Evolutionary conservation across 1,140 invertebrate species (phyloP), one percentile per base, ranked within the genome.

Genomic region (Acromyrmex heyeri): DNA sequence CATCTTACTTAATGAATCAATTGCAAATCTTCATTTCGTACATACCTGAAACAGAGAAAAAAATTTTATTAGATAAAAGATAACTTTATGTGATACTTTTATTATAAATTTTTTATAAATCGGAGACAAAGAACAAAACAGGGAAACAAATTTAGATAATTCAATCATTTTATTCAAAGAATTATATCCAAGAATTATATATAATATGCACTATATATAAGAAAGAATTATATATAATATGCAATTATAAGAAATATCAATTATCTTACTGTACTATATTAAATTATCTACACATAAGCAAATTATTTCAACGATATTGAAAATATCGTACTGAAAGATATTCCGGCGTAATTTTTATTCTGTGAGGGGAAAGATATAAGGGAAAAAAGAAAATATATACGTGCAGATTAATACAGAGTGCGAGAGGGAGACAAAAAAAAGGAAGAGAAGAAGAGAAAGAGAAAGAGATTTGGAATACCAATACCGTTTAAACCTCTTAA

Each of bases 401-500:
- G 55, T 8, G 34, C n/a, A 48, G 72, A 8, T 55, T 12, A 34
- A 38, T 3, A 21, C 34, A 18, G 14, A 64, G 5, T 16, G 16
- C 0, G 62, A 38, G 64, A 69, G 48, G 34, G 62, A 44, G 10
- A 34, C 6, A 55, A 21, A 16, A 24, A 24, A 18, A 21, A 34
- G 18, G 27, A 12, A 27, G 27, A 0, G n/a, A 27, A 50, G 59
- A 38, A 34, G 38, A 14, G 59, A 83, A 57, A 77, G 27, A 69
- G 44, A 44, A 53, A 75, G 50, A 55, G 77, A 77, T 64, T 2
- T 55, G 8, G 27, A 61, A 76, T 16, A 76, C 18, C 21, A 85
- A 87, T 78, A 64, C 61, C 27, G 57, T 77, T 61, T 87, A 85
- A 85, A 34, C 79, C 27, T 79, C 79, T 83, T 64, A 61, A 53